phyloP scores from a whole-genome alignment of 1,140 invertebrate genomes.

The Drosophila lacertosa region DNA sequence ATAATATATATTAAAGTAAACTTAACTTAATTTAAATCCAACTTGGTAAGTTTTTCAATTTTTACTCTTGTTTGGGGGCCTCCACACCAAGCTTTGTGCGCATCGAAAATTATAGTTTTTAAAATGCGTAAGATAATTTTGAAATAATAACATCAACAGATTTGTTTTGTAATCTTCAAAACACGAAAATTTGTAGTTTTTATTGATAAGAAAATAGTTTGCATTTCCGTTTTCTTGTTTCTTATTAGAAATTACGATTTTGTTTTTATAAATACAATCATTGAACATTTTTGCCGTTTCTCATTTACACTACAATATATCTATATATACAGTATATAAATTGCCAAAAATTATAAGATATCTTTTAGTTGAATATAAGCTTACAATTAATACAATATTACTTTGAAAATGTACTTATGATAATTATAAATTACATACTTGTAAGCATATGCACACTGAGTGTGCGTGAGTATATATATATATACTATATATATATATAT shows the following conservation, averaged over 20 bases:
- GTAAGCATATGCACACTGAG: conserved; percentile 37
- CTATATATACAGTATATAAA: conserved; percentile 30
- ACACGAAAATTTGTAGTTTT: conserved; percentile 19
- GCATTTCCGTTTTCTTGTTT: conserved; percentile 41
- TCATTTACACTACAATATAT: conserved; percentile 29
- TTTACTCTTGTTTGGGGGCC: no score
- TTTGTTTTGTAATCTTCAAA: conserved; percentile 22
- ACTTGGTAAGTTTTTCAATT: no score
- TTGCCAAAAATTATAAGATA: conserved; percentile 66
- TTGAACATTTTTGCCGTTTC: conserved; percentile 45
- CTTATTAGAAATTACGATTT: conserved; percentile 41
- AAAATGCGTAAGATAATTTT: no score
- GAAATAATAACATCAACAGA: conserved; percentile 8
- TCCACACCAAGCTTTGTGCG: no score
- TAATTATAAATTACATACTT: conserved; percentile 47
- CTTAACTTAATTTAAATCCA: no score
- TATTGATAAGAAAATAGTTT: conserved; percentile 52
- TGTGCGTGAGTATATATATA: conserved; percentile 2
- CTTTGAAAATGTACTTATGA: conserved; percentile 71
- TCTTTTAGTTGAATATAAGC: conserved; percentile 67
- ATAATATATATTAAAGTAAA: no score
- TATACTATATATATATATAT: conserved; percentile 3
- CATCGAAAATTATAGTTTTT: no score
- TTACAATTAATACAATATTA: conserved; percentile 57
- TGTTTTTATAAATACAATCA: conserved; percentile 41